Base-by-base conservation (phyloP, 2,113 vertebrate species). In the Brachyhypopomus occidentalis region DNA sequence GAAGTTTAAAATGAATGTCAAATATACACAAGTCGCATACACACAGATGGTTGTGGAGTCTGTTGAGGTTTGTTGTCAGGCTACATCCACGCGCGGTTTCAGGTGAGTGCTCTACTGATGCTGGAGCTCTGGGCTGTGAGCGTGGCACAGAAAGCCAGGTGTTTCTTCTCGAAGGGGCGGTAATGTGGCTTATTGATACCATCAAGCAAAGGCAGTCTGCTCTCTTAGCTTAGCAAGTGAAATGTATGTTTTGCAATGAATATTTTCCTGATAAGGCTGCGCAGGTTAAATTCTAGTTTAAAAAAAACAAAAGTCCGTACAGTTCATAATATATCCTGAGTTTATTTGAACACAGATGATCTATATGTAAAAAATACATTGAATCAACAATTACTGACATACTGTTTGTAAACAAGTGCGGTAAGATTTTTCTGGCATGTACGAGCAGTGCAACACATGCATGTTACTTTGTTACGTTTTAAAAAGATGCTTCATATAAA, bases 121-220 rank as follows among this genome's bases (percentile, higher is more conserved):
- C 25, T 14, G 7, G 25, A 41, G 16, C 12, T 62, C 22, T 27
- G 56, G 17, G 34, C 27, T 41, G 73, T 62, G 0, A 14, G 7
- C 9, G n/a, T 45, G 27, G 19, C 2, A 6, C 38, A 14, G 9
- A 22, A 74, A 66, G 5, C 30, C 64, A 67, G 64, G 20, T 41
- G 66, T 70, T 70, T 7, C 36, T n/a, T 8, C 66, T 41, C 4
- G 2, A 59, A 69, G 52, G 7, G 0, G 20, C 17, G n/a, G 25
- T 63, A 69, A 9, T 80, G 66, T 80, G 45, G 34, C 62, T 72
- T 64, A n/a, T 73, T 52, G 73, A 72, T 77, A 58, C 3, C 22
- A 76, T 72, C 59, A 0, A 76, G 41, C 58, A 72, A 62, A 63
- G 66, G 60, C 67, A 80, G 20, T 45, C 16, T 4, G 2, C 3